phyloP scores from a whole-genome alignment of 2,797 vertebrate species.

The Picus viridis region DNA sequence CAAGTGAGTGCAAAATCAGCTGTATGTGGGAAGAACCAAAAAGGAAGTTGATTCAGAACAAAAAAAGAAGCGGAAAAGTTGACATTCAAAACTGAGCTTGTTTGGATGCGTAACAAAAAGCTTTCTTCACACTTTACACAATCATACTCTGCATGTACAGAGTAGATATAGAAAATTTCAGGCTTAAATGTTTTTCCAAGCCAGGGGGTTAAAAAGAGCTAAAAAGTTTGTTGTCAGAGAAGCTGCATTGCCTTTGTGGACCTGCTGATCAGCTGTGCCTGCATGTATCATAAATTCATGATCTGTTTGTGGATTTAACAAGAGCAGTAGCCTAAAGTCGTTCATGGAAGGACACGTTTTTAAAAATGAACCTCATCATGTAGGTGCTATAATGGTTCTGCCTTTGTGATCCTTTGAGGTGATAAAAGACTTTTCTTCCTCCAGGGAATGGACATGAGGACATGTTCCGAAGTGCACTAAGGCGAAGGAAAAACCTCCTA shows the following conservation, averaged over 20 bases:
- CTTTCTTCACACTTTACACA: not conserved
- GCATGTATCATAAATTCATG: not conserved
- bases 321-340: not conserved
- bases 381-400: not conserved
- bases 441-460: constrained; percentile 76
- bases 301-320: not conserved
- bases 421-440: not conserved
- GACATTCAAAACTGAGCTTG: not conserved
- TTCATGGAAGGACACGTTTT: not conserved
- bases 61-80: not conserved
- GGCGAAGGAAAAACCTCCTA: constrained; percentile 81
- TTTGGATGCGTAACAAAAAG: not conserved
- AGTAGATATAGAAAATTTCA: not conserved
- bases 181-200: not conserved
- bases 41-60: not conserved
- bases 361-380: not conserved
- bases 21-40: not conserved
- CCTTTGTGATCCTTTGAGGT: not conserved
- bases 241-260: not conserved
- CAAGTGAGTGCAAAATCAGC: not conserved
- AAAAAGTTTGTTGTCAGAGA: not conserved
- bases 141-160: not conserved
- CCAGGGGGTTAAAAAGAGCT: not conserved
- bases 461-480: constrained; percentile 80
- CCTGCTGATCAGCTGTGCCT: not conserved